These are phyloP conservation scores for Microcebus jonahi DNA, from an alignment of 2,113 vertebrate genomes.

Conservation along the genomic window DNA sequence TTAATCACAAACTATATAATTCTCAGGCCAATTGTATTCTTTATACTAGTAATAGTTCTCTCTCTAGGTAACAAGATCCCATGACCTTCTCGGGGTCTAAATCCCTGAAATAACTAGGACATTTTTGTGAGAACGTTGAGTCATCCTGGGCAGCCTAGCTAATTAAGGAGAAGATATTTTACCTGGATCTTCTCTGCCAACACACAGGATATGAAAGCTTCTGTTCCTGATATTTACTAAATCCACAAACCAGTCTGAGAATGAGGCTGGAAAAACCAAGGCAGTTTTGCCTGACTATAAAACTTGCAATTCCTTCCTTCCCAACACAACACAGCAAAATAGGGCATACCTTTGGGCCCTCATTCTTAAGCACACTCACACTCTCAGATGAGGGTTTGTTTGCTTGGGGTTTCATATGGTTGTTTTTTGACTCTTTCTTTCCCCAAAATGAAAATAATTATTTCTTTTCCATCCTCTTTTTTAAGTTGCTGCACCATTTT, in stretches of 20 bases:
- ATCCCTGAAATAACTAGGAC: constrained; percentile 24
- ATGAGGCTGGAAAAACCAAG: background rate
- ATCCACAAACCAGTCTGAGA: background rate
- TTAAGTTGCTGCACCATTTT: background rate
- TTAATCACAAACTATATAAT: constrained; percentile 24
- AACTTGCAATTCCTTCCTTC: fast-evolving
- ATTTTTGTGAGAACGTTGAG: background rate
- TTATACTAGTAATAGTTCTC: background rate
- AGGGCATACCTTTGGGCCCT: fast-evolving
- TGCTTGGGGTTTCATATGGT: background rate
- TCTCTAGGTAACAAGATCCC: background rate
- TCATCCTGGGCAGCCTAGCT: background rate
- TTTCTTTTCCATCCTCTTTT: background rate
- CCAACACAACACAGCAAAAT: background rate
- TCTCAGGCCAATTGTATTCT: background rate
- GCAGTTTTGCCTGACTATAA: background rate
- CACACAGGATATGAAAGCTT: background rate
- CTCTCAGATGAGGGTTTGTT: fast-evolving
- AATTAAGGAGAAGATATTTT: background rate
- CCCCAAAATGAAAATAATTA: background rate
- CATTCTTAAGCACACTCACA: background rate
- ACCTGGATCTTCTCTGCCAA: background rate
- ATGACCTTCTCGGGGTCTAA: background rate
- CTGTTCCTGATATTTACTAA: background rate
- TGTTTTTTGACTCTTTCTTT: background rate